These are phyloP conservation scores for Pseudococcus viburni DNA, from an alignment of 2,888 invertebrate genomes.

Conservation along the genomic window DNA sequence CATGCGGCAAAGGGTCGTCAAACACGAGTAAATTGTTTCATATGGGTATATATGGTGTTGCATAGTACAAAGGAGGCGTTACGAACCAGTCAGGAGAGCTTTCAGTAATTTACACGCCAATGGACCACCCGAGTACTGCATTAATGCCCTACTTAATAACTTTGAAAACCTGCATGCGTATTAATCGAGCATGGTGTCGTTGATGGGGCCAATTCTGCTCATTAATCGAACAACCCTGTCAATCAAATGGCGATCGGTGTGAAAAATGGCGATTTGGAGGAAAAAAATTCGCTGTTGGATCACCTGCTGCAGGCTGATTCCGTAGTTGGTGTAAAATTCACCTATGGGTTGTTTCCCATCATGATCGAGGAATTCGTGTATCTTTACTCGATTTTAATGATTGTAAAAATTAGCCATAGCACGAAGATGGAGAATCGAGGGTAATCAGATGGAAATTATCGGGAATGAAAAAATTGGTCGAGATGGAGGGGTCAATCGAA, in stretches of 20 bases:
- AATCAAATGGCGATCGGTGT: slow-evolving; percentile 25
- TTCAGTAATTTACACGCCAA: slow-evolving; percentile 62
- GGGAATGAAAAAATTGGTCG: no score
- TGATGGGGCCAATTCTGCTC: background rate
- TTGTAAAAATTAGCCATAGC: no score
- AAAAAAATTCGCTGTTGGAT: no score
- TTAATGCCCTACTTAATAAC: slow-evolving; percentile 60
- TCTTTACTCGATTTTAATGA: no score
- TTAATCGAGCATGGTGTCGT: background rate
- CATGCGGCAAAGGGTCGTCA: slow-evolving; percentile 54
- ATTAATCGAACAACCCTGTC: background rate
- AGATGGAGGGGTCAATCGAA: no score
- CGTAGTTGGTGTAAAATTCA: no score
- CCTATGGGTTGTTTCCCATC: no score
- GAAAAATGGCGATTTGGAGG: background rate
- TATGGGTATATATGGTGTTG: slow-evolving; percentile 38
- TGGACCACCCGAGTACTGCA: slow-evolving; percentile 61
- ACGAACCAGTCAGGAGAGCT: slow-evolving; percentile 59
- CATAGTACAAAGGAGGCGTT: slow-evolving; percentile 57
- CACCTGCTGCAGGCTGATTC: no score
- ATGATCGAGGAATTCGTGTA: no score
- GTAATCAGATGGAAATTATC: no score
- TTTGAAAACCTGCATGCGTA: slow-evolving; percentile 29
- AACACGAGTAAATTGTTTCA: slow-evolving; percentile 58
- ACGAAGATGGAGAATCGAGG: no score